Evolutionary conservation across 2,797 vertebrate species (phyloP).

Genomic region (Sebastes itinus): DNA sequence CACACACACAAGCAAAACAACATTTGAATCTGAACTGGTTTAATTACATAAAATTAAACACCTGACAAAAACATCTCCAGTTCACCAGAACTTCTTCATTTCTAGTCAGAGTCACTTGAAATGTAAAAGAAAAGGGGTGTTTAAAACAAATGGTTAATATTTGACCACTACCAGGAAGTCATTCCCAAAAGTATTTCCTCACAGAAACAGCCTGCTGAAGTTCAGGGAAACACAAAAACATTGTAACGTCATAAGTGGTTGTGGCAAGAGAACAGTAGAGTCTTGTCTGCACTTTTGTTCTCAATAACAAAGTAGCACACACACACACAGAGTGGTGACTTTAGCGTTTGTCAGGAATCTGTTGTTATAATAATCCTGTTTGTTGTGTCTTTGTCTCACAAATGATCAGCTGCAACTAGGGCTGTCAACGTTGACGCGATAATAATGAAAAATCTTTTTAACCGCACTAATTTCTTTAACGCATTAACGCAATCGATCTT

Average conservation of each 20-base stretch:
- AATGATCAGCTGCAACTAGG: not conserved
- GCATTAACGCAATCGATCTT: too few species aligned
- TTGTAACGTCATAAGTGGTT: not conserved
- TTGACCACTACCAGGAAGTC: slow-evolving; percentile 63
- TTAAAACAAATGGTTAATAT: slow-evolving; percentile 59
- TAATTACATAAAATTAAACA: slow-evolving; percentile 9
- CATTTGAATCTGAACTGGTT: not conserved
- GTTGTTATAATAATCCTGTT: not conserved
- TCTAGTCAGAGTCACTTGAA: not conserved
- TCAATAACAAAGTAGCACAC: too few species aligned
- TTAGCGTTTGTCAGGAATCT: not conserved
- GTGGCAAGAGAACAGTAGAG: not conserved
- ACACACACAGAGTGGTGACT: not conserved
- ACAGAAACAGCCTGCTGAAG: not conserved
- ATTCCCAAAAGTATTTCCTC: slow-evolving; percentile 4
- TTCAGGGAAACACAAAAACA: not conserved
- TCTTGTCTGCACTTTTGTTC: not conserved
- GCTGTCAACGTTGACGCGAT: too few species aligned
- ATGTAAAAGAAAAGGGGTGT: not conserved
- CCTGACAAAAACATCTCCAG: not conserved
- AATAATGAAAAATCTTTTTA: too few species aligned
- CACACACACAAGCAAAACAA: not conserved
- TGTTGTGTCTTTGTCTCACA: not conserved
- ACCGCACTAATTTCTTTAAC: too few species aligned
- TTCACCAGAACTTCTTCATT: not conserved